phyloP scores from a whole-genome alignment of 2,113 vertebrate genomes.

The Mustela nigripes region DNA sequence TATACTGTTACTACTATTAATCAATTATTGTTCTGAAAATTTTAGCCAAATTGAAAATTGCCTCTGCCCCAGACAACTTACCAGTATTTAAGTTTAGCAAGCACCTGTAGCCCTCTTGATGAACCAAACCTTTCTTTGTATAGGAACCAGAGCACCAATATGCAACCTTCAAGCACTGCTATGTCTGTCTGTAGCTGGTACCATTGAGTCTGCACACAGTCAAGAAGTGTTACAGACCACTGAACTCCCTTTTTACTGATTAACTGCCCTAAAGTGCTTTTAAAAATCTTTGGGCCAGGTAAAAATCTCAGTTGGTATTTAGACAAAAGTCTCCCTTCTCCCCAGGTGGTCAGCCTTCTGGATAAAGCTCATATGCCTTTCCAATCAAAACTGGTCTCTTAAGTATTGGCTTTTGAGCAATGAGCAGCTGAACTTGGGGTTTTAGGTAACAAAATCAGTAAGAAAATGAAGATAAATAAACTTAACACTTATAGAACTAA shows the following conservation, averaged over 20 bases:
- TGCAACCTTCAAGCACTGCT: background rate
- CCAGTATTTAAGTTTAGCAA: background rate
- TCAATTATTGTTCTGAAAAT: constrained; percentile 1
- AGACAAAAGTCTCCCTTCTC: background rate
- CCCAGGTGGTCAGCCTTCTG: background rate
- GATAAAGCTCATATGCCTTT: background rate
- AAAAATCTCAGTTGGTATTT: background rate
- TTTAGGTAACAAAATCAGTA: background rate
- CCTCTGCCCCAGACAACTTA: background rate
- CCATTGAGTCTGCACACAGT: background rate
- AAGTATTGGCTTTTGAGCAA: background rate
- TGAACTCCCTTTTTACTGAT: background rate
- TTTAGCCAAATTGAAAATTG: background rate
- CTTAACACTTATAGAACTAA: background rate
- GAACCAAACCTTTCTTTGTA: background rate
- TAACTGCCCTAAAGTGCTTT: background rate
- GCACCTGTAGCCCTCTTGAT: background rate
- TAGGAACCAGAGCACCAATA: background rate
- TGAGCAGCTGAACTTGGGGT: background rate
- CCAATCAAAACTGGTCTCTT: background rate
- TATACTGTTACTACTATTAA: background rate
- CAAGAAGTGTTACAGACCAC: background rate
- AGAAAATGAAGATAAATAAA: constrained; percentile 38
- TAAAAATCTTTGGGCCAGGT: background rate
- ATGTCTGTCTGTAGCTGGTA: background rate